Conservation (phyloP, 2,113 vertebrate species). For the Heteronetta atricapilla region DNA sequence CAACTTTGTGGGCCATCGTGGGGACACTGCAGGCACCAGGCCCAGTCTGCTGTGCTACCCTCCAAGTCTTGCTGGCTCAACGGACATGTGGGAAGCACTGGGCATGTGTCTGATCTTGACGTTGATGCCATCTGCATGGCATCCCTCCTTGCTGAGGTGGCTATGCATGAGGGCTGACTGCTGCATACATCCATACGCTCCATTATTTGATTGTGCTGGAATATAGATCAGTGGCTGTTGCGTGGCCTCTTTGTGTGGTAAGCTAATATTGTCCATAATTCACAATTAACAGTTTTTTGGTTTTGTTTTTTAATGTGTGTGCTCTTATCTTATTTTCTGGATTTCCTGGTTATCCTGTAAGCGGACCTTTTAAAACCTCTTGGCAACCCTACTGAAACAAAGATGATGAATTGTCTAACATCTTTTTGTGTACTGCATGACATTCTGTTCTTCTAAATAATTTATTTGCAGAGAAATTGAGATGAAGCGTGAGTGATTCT, state of each 20-base stretch:
- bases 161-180: background rate
- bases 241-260: background rate
- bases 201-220: background rate
- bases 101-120: fast-evolving
- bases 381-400: background rate
- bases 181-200: fast-evolving
- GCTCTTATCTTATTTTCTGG: background rate
- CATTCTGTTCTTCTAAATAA: conserved; percentile 33
- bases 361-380: background rate
- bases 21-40: fast-evolving
- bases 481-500: background rate
- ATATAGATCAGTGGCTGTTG: background rate
- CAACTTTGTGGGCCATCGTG: background rate
- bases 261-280: background rate
- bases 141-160: background rate
- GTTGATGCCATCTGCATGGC: background rate
- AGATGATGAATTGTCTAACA: background rate
- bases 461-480: conserved; percentile 8
- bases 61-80: background rate
- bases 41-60: background rate
- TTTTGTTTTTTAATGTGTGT: too few relatives aligned
- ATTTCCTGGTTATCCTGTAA: background rate
- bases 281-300: background rate
- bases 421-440: conserved; percentile 3
- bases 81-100: fast-evolving